Base-by-base conservation (phyloP, 2,888 invertebrate species). In the Spisula solida region DNA sequence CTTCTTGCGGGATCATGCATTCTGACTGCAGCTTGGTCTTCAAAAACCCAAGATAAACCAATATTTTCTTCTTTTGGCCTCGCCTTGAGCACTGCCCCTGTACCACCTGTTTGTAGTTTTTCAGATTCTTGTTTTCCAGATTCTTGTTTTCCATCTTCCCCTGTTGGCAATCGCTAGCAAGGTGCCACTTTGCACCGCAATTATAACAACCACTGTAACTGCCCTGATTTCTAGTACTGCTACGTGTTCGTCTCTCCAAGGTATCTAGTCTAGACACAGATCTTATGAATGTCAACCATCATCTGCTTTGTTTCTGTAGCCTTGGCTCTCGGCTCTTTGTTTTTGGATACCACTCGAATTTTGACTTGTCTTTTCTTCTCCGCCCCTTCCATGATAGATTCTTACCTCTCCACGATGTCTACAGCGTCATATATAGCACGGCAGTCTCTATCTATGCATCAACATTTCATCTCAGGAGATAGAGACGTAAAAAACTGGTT, bases 391-490 rank as follows among this genome's bases (percentile, higher is more conserved):
- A 90, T 51, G n/a, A 90, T 89, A 14, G 88, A 60, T 41, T 93
- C 88, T 55, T 91, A 92, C 16, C 84, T 84, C 31, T 92, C 91
- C 20, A 90, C 89, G 10, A 91, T 86, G n/a, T 85, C 81, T 0
- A 89, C 88, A n/a, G 92, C 92, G 0, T 91, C 86, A n/a, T 85
- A 20, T 18, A 93, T 66, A 16, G 84, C 86, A 16, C 55, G 25
- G 84, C 90, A 92, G 25, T 90, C 85, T 14, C 90, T 82, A 55
- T 92, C 90, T 81, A 91, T 86, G 81, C 92, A 91, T n/a, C 90
- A n/a, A 82, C 91, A 91, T 79, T 88, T 91, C 88, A 89, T 88
- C 29, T 92, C 92, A 41, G 79, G 51, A 31, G 91, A 70, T 34
- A 90, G 75, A 51, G 88, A 34, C 34, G 89, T 88, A 47, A 88